phyloP scores from a whole-genome alignment of 2,888 invertebrate species.

The Cryptus viduatorius region DNA sequence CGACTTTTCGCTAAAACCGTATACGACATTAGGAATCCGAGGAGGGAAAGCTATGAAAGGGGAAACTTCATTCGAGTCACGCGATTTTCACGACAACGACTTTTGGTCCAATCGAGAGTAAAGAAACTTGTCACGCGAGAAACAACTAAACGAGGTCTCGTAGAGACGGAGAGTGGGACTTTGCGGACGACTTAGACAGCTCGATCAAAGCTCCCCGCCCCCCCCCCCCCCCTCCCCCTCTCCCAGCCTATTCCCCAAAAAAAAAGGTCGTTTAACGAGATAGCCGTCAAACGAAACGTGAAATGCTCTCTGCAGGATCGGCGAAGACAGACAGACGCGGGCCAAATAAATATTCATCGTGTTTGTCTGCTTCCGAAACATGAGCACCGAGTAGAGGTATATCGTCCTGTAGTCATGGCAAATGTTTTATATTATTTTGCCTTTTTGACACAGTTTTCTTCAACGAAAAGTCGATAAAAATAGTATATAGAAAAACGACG shows the following conservation, averaged over 20 bases:
- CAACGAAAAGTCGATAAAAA: too few relatives aligned
- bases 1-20: slow-evolving; percentile 4
- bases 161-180: slow-evolving; percentile 9
- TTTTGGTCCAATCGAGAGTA: slow-evolving; percentile 93
- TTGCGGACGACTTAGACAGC: slow-evolving; percentile 40
- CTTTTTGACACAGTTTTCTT: too few relatives aligned
- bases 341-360: slow-evolving; percentile 11
- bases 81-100: slow-evolving; percentile 93
- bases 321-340: slow-evolving; percentile 3
- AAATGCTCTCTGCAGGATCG: slow-evolving; percentile 5
- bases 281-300: slow-evolving; percentile 27
- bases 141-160: slow-evolving; percentile 86
- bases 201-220: slow-evolving; percentile 10
- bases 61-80: slow-evolving; percentile 40
- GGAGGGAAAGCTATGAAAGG: background rate
- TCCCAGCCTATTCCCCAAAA: background rate
- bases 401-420: background rate
- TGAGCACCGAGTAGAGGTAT: background rate
- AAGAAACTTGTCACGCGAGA: slow-evolving; percentile 93
- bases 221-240: background rate
- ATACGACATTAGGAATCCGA: slow-evolving; percentile 9
- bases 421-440: background rate
- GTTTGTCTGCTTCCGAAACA: background rate
- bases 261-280: slow-evolving; percentile 29
- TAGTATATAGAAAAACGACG: too few relatives aligned